Percentiles rank a stretch among this genome's conserved stretches.
phyloP scores from a whole-genome alignment of 2,113 vertebrate species.

The Pedetes capensis region DNA sequence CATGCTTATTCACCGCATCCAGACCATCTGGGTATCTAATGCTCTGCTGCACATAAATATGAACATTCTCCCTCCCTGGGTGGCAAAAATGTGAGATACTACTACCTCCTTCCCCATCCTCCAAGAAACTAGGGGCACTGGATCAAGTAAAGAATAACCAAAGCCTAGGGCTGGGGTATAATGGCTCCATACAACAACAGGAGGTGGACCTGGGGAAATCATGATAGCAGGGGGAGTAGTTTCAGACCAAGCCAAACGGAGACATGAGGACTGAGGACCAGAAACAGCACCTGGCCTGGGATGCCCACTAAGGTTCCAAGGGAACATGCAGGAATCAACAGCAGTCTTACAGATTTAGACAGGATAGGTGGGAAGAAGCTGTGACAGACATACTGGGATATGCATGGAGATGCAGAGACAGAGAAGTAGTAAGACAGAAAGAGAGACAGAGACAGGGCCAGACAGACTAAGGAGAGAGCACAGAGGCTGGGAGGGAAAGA shows the following conservation, averaged over 20 bases:
- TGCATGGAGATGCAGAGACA: background rate
- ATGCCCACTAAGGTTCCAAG: background rate
- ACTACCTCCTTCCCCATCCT: background rate
- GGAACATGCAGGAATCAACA: background rate
- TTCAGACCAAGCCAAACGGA: constrained; percentile 17
- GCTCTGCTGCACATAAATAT: constrained; percentile 59
- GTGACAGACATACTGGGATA: background rate
- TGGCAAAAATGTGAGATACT: background rate
- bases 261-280: background rate
- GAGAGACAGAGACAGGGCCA: background rate
- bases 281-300: background rate
- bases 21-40: constrained; percentile 62
- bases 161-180: background rate
- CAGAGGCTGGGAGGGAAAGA: background rate
- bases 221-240: background rate
- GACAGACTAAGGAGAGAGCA: background rate
- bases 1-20: constrained; percentile 10
- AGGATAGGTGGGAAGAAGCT: background rate
- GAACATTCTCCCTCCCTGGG: background rate
- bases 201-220: background rate
- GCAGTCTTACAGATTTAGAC: background rate
- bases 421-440: background rate
- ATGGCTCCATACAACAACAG: background rate
- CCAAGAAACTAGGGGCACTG: background rate
- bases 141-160: background rate